Base-by-base conservation (phyloP, 2,888 invertebrate genomes). In the Dasypogon diadema region DNA sequence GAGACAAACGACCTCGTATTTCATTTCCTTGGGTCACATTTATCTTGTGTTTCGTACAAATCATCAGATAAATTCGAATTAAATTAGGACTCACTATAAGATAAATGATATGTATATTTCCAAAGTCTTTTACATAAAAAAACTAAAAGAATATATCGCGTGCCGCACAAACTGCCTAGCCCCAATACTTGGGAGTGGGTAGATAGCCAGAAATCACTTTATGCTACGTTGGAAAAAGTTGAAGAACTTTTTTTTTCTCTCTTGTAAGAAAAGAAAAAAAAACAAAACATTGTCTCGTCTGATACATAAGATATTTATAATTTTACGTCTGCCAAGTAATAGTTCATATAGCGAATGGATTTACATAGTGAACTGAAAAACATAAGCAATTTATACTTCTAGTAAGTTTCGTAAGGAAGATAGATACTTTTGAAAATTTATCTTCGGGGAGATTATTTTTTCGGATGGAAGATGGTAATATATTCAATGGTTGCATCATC, bases 1-100 rank as follows among this genome's bases (percentile, higher is more conserved):
- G 56, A 56, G 56, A 56, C 56, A 56, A 26, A n/a, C 18, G 56
- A 26, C 56, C 56, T 26, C 30, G 56, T 56, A 26, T 56, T 56
- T 56, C 14, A 56, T 56, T 56, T 56, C 51, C 21, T 51, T 16
- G 21, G 51, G 51, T 21, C 18, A 51, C 2, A 51, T 51, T 16
- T 51, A 51, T 51, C 51, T 51, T 18, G 18, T 16, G 21, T 51
- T 51, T 51, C 51, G 14, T 51, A 51, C 51, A 51, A 51, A 51
- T 51, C 51, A 51, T 51, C 51, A 51, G 51, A 51, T 51, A 51
- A 51, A 51, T 51, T 51, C 18, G 51, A 51, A 51, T 51, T 51
- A 51, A 51, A 51, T 51, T 51, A 21, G 51, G 51, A 16, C 3
- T 18, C 18, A 18, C 18, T n/a, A 21, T 16, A 51, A 51, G 51